Base-by-base conservation (phyloP, 2,113 vertebrate genomes). In the Microtus oregoni region DNA sequence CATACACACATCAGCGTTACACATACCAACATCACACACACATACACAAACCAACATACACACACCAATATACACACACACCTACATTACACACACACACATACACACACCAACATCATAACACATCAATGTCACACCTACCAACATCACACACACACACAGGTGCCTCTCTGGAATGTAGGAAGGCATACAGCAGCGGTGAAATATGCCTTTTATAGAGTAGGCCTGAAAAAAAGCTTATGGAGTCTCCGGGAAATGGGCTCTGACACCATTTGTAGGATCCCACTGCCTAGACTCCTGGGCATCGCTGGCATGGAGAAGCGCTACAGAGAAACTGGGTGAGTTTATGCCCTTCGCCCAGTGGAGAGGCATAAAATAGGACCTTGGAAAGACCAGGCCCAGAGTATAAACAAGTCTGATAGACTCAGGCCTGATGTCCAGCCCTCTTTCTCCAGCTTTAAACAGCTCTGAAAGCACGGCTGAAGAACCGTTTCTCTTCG, bases 271-370 rank as follows among this genome's bases (percentile, higher is more conserved):
- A 17, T 81, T 24, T 52, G 65, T 85, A 70, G 17, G 63, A 14
- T 63, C 61, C 10, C 72, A 75, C 15, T 61, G 19, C 17, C 87
- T 26, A 44, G 72, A 32, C 3, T 19, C 22, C 32, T 67, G 17
- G 89, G 28, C 26, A 5, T 1, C 1, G n/a, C 28, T 65, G 19
- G 7, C 0, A 14, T 13, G 10, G 0, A 44, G 17, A 19, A 78
- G 19, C 6, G 47, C 30, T 35, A 28, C 35, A n/a, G 22, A 70
- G 61, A 50, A 81, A n/a, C 28, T 52, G 19, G 32, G 1, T 87
- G 8, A 28, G 26, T 14, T n/a, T 52, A 75, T n/a, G 32, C 2
- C 8, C 28, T 92, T 67, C 12, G 12, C 30, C n/a, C 19, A 38
- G 22, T 24, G 17, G 67, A n/a, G 41, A 6, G 7, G 2, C n/a